Evolutionary conservation across 2,797 vertebrate species (phyloP), one percentile per base, ranked within the genome.

Genomic region (Epinephelus coioides): DNA sequence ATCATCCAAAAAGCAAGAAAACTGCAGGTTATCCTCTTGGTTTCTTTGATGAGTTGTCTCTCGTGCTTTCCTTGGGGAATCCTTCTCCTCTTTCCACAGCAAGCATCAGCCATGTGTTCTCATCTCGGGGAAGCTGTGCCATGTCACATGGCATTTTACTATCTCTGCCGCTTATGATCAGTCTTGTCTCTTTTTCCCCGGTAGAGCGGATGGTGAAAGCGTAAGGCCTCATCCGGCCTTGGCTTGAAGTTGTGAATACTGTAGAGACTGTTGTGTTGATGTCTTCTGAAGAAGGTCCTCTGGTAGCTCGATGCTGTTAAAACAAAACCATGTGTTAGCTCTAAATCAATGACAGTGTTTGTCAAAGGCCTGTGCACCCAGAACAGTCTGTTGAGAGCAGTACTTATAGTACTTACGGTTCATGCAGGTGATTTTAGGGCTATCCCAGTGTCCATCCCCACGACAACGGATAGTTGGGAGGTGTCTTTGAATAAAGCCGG

Each of bases 401-500:
- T 15, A 63, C 0, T 55, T 43, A 38, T 6, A 89, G 62, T 90
- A 97, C 98, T 98, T 96, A 99, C 98, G 96, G 88, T 90, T 97
- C 95, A 98, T 93, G 95, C 98, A 99, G 91, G 96, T 93, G 85
- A 99, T 98, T 95, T 97, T 98, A 68, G 98, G 98, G 76, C 93
- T 79, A 59, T 99, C 98, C 98, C 98, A 99, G 86, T 88, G 95
- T 81, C 98, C 98, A 46, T 98, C 94, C 27, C 97, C 96, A 86
- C 96, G 96, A 84, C 98, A 99, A 57, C 97, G 96, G 82, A 99
- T 99, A 50, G 96, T 97, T 53, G 98, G 98, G 88, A 97, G 86
- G 49, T 99, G 98, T 68, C 97, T 96, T 86, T 99, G 98, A 93
- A 99, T 97, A 69, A 97, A 99, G 74, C 98, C 98, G 7, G 94